Percentiles rank a stretch among this genome's conserved stretches.
Conservation (phyloP, 2,113 vertebrate genomes). For the Pardalotus punctatus region DNA sequence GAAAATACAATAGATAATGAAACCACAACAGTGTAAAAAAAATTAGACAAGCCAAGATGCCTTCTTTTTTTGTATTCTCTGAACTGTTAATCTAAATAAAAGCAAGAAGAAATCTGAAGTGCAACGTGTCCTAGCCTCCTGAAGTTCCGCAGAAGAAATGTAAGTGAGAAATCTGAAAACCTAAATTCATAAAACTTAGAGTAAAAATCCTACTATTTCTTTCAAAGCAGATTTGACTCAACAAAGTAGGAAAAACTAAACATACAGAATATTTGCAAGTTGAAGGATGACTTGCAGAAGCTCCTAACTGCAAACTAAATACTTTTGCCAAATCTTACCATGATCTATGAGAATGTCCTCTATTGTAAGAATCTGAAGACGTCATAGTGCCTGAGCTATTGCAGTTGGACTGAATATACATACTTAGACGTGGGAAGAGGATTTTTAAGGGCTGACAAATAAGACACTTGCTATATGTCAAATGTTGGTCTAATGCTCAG, state of each 20-base stretch:
- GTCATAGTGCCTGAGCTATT: not conserved
- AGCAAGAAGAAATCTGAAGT: not conserved
- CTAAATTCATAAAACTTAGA: not conserved
- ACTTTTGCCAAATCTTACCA: not conserved
- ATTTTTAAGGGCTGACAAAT: not conserved
- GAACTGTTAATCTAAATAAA: not conserved
- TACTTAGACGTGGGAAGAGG: not conserved
- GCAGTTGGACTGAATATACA: not conserved
- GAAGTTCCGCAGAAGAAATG: not conserved
- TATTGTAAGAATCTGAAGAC: not conserved
- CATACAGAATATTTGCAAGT: not conserved
- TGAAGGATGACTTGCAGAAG: not conserved
- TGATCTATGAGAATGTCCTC: not conserved
- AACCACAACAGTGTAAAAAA: not conserved
- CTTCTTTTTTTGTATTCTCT: not conserved
- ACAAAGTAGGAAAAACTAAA: not conserved
- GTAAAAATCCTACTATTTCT: not conserved
- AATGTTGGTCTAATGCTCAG: fast-evolving
- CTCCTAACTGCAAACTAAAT: not conserved
- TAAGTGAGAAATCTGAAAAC: not conserved
- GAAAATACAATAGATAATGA: not conserved
- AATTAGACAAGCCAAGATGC: not conserved
- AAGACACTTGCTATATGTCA: not conserved
- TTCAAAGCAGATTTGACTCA: not conserved
- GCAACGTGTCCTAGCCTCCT: not conserved